Percentiles rank a stretch among this genome's conserved stretches.
phyloP scores from a whole-genome alignment of 2,797 vertebrate species.

The Gambelia wislizenii region DNA sequence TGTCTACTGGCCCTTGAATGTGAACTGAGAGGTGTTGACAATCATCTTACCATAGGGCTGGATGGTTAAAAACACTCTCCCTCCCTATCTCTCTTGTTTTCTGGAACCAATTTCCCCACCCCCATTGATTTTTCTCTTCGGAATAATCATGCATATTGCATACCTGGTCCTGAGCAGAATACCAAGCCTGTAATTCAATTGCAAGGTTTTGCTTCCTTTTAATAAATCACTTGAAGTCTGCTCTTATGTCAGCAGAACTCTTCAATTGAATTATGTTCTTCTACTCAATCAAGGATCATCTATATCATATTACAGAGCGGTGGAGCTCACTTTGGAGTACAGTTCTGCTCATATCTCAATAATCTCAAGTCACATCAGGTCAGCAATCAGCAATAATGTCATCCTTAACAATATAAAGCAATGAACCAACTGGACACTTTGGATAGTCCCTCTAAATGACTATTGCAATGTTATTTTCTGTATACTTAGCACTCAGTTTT shows the following conservation, averaged over 20 bases:
- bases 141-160: constrained; percentile 34
- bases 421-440: not conserved
- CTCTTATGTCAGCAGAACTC: constrained; percentile 63
- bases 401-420: constrained; percentile 11
- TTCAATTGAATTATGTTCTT: constrained; percentile 58
- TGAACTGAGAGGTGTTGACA: not conserved
- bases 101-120: not conserved
- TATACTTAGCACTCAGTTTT: not conserved
- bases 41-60: not conserved
- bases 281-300: constrained; percentile 61
- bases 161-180: constrained; percentile 44
- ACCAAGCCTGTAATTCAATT: constrained; percentile 56
- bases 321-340: constrained; percentile 18
- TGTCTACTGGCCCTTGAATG: not conserved
- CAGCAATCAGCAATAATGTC: not conserved
- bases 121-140: constrained; percentile 20
- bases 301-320: constrained; percentile 58
- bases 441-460: not conserved
- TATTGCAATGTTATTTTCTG: not conserved
- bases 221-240: constrained; percentile 65
- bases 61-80: not conserved
- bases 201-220: constrained; percentile 50
- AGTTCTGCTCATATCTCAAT: constrained; percentile 24
- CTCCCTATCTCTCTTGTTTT: not conserved
- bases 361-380: constrained; percentile 7